Evolutionary conservation across 2,113 vertebrate genomes (phyloP).

Genomic region (Sula dactylatra): DNA sequence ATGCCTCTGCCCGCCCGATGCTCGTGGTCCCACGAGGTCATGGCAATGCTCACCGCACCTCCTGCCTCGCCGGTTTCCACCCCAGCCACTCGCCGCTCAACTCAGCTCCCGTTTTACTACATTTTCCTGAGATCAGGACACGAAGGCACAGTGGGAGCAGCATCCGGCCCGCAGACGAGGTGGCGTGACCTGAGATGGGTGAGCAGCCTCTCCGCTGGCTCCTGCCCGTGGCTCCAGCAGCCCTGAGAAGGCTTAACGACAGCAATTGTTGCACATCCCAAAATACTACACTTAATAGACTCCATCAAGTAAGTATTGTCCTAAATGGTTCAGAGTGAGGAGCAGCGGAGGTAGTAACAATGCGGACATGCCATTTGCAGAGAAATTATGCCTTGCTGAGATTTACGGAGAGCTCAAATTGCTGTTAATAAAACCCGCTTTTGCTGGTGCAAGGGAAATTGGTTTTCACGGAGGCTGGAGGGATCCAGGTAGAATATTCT

Average conservation of each 20-base stretch:
- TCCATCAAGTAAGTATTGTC: neutral
- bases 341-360: neutral
- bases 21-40: rapidly evolving
- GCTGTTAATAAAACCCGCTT: conserved; percentile 48
- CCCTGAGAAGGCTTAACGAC: neutral
- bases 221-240: neutral
- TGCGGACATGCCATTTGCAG: neutral
- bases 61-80: rapidly evolving
- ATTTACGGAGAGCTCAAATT: conserved; percentile 38
- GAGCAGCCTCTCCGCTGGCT: neutral
- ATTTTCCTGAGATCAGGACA: neutral
- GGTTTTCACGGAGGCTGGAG: conserved; percentile 11
- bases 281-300: conserved; percentile 5
- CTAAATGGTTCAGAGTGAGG: neutral
- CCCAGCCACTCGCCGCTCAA: neutral
- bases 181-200: rapidly evolving
- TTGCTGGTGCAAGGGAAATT: conserved; percentile 35
- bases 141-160: rapidly evolving
- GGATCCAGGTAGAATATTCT: neutral
- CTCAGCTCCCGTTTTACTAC: neutral
- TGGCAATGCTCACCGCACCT: neutral
- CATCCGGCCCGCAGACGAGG: neutral
- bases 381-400: neutral
- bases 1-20: neutral
- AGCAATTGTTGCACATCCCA: conserved; percentile 5